Evolutionary conservation across 2,797 vertebrate species (phyloP).

Genomic region (Nyctalus aviator): DNA sequence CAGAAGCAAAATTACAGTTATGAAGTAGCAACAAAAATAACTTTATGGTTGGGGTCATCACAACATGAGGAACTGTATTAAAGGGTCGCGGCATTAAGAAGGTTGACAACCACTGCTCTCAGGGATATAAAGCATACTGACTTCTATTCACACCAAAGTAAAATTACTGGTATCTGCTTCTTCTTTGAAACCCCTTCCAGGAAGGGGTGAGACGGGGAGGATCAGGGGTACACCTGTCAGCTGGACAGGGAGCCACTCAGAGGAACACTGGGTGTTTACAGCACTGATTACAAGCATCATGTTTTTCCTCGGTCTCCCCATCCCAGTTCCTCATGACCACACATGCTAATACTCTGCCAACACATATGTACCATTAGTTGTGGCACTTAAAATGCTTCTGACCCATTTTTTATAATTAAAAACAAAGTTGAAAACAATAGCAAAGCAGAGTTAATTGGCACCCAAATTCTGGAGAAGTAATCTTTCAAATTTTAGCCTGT

Average conservation of each 20-base stretch:
- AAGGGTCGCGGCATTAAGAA: no score
- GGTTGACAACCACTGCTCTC: background rate
- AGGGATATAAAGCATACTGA: background rate
- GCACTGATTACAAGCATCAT: background rate
- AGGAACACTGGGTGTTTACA: background rate
- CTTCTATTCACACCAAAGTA: background rate
- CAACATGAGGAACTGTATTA: no score
- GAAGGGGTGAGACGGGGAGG: background rate
- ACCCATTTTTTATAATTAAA: background rate
- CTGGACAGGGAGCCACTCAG: background rate
- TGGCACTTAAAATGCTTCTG: background rate
- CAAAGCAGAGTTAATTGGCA: background rate
- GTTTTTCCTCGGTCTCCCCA: background rate
- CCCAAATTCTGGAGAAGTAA: background rate
- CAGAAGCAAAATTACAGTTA: no score
- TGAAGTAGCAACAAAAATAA: no score
- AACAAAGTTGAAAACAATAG: background rate
- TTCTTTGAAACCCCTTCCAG: background rate
- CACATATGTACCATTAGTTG: background rate
- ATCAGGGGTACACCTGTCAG: background rate
- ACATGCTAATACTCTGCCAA: background rate
- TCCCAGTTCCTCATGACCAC: background rate
- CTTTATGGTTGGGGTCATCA: no score
- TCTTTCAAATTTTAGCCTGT: background rate
- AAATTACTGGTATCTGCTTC: background rate